Evolutionary conservation across 2,888 invertebrate species (phyloP).

Genomic region (Hirtodrosophila histrioides): DNA sequence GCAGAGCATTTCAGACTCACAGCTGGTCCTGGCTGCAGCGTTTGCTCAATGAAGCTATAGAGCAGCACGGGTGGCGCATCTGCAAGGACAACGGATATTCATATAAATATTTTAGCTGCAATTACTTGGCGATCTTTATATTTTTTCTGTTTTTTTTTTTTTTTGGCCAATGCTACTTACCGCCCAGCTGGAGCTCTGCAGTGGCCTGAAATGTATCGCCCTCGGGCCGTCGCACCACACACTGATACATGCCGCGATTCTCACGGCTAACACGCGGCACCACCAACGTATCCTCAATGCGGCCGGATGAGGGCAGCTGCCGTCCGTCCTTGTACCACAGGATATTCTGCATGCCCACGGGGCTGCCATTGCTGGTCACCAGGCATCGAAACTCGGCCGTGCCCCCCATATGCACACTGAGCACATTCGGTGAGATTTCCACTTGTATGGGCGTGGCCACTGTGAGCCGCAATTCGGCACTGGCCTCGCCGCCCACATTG

Average conservation of each 20-base stretch:
- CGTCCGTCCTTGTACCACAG: conserved; percentile 89
- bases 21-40: conserved; percentile 90
- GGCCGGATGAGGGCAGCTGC: conserved; percentile 88
- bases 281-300: conserved; percentile 87
- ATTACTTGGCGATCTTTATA: conserved; percentile 33
- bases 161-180: conserved; percentile 84
- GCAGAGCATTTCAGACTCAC: conserved; percentile 92
- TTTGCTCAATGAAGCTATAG: conserved; percentile 92
- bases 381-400: conserved; percentile 89
- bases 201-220: conserved; percentile 91
- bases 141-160: conserved; percentile 9
- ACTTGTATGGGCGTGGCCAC: conserved; percentile 89
- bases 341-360: conserved; percentile 86
- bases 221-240: conserved; percentile 89
- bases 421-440: conserved; percentile 87
- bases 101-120: conserved; percentile 69
- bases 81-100: conserved; percentile 79
- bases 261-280: conserved; percentile 89
- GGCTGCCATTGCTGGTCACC: conserved; percentile 86
- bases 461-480: conserved; percentile 88
- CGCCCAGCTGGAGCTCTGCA: conserved; percentile 89
- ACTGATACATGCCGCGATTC: conserved; percentile 91
- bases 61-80: conserved; percentile 91
- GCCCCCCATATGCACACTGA: conserved; percentile 90
- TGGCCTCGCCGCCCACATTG: conserved; percentile 89